phyloP scores from a whole-genome alignment of 1,140 invertebrate genomes.

The Drosophila kurseongensis region DNA sequence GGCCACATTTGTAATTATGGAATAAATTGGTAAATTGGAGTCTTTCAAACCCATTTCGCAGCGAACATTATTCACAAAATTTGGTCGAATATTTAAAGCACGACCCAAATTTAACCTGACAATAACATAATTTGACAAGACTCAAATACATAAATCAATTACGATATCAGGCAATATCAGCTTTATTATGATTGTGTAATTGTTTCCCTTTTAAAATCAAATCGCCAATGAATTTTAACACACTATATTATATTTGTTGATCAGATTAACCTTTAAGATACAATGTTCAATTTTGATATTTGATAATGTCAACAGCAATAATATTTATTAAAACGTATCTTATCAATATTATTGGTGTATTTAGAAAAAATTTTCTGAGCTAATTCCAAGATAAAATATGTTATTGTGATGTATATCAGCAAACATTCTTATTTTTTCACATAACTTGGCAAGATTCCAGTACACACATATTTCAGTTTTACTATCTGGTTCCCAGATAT shows the following conservation, averaged over 20 bases:
- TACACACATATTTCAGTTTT: not conserved
- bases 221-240: too few relatives aligned
- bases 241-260: too few relatives aligned
- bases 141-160: not conserved
- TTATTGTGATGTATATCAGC: too few relatives aligned
- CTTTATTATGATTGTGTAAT: not conserved
- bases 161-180: not conserved
- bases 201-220: not conserved
- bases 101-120: not conserved
- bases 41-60: too few relatives aligned
- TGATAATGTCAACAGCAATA: too few relatives aligned
- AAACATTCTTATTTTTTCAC: not conserved
- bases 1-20: constrained; percentile 2
- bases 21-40: constrained; percentile 9
- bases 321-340: too few relatives aligned
- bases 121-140: not conserved
- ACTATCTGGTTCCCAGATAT: not conserved
- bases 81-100: not conserved
- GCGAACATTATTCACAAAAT: not conserved
- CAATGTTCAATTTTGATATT: too few relatives aligned
- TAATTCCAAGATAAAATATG: too few relatives aligned
- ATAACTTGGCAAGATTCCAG: not conserved
- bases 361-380: too few relatives aligned
- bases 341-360: too few relatives aligned
- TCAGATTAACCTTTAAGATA: too few relatives aligned